Evolutionary conservation across 1,140 invertebrate species (phyloP).

Genomic region (Cephus cinctus): DNA sequence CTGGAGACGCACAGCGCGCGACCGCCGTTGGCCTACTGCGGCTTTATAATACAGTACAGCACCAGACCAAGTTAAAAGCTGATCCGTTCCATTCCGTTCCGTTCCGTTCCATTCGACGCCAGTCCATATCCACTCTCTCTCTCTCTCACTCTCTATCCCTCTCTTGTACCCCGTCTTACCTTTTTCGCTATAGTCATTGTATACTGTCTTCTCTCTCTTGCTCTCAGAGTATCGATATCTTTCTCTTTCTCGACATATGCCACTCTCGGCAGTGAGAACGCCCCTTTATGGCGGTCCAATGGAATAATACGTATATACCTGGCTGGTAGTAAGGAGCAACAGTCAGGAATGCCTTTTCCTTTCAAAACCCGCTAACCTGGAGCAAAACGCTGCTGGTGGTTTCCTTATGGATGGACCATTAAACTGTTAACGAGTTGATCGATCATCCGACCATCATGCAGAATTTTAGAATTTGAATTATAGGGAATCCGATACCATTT

Average conservation of each 20-base stretch:
- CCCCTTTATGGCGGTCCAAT: not conserved
- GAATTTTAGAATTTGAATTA: no score
- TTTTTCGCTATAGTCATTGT: not conserved
- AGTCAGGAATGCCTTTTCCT: slow-evolving; percentile 36
- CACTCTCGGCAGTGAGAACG: not conserved
- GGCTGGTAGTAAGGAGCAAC: no score
- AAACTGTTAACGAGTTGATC: no score
- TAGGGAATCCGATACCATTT: no score
- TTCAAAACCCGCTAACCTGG: slow-evolving; percentile 34
- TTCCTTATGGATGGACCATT: no score
- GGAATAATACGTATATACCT: not conserved
- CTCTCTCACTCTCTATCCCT: not conserved
- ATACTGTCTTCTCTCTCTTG: not conserved
- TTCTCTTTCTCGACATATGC: slow-evolving; percentile 6
- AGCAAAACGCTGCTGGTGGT: no score
- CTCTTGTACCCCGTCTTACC: not conserved
- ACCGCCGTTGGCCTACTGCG: slow-evolving; percentile 53
- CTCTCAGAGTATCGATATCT: slow-evolving; percentile 1
- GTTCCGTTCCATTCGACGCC: slow-evolving; percentile 5
- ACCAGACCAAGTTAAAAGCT: not conserved
- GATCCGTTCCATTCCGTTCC: slow-evolving; percentile 15
- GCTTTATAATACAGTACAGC: not conserved
- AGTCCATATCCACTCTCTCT: not conserved
- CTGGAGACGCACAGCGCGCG: slow-evolving; percentile 40
- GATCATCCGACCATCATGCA: no score